Base-by-base conservation (phyloP, 2,797 vertebrate genomes). In the Eulemur albifrons region DNA sequence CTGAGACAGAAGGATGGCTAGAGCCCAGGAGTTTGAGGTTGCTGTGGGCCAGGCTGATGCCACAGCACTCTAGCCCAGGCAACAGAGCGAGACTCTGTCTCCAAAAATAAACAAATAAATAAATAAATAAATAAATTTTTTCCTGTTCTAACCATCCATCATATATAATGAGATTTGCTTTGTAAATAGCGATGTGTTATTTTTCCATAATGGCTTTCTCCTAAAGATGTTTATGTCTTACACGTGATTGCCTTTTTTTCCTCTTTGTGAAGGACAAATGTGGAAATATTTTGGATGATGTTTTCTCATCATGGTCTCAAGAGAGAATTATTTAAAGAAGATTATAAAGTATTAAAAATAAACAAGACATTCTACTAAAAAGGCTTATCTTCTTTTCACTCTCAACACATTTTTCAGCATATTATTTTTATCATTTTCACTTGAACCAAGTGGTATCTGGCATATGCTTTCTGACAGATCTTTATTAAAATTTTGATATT, bases 181-280 rank as follows among this genome's bases (percentile, higher is more conserved):
- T 93, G 65, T 79, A 73, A 92, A 93, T 79, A 73, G 17, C 17
- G 77, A 11, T 40, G 43, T 0, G 0, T 54, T 87, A 5, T 84
- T 93, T 90, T 96, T 81, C 65, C 18, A n/a, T 45, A 57, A 81
- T 93, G 59, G 10, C n/a, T 90, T 93, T 89, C 88, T 88, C 83
- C 35, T 80, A 72, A 87, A 86, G 67, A 83, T 45, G 12, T 65
- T 30, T 25, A 0, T 88, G 23, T 57, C 70, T 94, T 92, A 50
- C 5, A 48, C 35, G 7, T 27, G 13, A 32, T 96, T 80, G 92
- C 14, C 14, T 45, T 76, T 89, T 15, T 18, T 48, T 67, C 3
- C 5, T 83, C 59, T 70, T 90, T 63, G 25, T 86, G 48, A 86
- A 38, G 15, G 30, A 84, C 8, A 54, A 54, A 45, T 87, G 35